Conservation (phyloP, 2,888 invertebrate genomes). For the Diachrysia chrysitis region DNA sequence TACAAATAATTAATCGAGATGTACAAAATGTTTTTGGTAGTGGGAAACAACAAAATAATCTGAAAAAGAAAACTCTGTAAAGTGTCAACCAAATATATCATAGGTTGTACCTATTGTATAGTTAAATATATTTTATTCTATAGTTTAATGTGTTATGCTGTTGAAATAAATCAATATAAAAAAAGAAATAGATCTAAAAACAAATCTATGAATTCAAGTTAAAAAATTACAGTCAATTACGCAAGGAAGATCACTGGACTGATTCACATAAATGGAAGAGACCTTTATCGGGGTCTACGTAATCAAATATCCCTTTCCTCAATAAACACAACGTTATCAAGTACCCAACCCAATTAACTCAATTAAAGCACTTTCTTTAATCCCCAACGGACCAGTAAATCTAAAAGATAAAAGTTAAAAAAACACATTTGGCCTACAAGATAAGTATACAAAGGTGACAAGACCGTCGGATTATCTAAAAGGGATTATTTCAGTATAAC, state of each 20-base stretch:
- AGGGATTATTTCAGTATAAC: constrained; percentile 60
- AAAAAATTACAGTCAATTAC: too few species aligned
- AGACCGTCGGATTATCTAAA: constrained; percentile 60
- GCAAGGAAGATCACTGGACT: neutral
- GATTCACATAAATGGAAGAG: neutral
- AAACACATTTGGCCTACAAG: constrained; percentile 34
- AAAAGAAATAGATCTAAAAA: neutral
- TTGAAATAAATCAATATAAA: too few species aligned
- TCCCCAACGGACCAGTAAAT: neutral
- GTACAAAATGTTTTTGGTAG: neutral
- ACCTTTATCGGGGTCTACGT: neutral
- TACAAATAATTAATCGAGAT: neutral
- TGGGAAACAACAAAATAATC: too few species aligned
- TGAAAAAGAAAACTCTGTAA: too few species aligned
- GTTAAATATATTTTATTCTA: too few species aligned
- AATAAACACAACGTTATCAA: neutral
- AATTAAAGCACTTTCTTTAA: neutral
- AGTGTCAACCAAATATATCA: too few species aligned
- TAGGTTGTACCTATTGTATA: too few species aligned
- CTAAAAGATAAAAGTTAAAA: constrained; percentile 15
- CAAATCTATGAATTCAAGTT: neutral
- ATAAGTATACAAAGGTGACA: constrained; percentile 42
- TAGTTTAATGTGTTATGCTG: too few species aligned
- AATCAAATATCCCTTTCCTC: constrained; percentile 1
- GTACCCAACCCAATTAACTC: neutral